Base-by-base conservation (phyloP, 1,140 invertebrate genomes). In the Dryas iulia region DNA sequence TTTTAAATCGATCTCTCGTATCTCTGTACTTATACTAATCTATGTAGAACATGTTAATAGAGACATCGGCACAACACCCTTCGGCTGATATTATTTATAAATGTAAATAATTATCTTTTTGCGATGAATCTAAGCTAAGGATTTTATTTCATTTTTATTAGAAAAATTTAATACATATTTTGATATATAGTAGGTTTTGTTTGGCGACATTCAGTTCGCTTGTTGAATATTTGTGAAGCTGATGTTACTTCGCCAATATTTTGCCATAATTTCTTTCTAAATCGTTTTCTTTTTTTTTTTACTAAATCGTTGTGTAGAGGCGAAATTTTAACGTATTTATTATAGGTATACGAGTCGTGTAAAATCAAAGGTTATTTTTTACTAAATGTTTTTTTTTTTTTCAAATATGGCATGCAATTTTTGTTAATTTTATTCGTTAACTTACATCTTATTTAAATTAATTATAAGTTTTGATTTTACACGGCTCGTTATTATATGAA, bases 241-340 rank as follows among this genome's bases (percentile, higher is more conserved):
- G 63, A 71, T 77, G 82, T 79, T 71, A 84, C 76, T 85, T 88
- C 82, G 87, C 86, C 86, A 89, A 87, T 88, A 79, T 86, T 90
- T 88, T 91, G 89, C 87, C 87, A 91, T 91, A 90, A 82, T 73
- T 78, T 81, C 78, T 47, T 81, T 85, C 69, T 79, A 79, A 82
- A 83, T 75, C 12, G 12, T 2, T 73, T 75, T 28, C 33, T 2
- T 73, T 75, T 28, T 21, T 66, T 59, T 26, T 83, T 76, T 82
- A 83, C 79, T 86, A 87, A 74, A 59, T 59, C 79, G 81, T 74
- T 82, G 72, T 81, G 35, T 77, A 74, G 69, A 74, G 74, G 76
- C 74, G 67, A 86, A 86, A 84, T 85, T 86, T 69, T 82, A 86
- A 84, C 67, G 72, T 84, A 81, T 81, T 83, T 80, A 76, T 78